These are phyloP conservation scores for Leguminivora glycinivorella DNA, from an alignment of 1,140 invertebrate genomes.

Conservation along the genomic window DNA sequence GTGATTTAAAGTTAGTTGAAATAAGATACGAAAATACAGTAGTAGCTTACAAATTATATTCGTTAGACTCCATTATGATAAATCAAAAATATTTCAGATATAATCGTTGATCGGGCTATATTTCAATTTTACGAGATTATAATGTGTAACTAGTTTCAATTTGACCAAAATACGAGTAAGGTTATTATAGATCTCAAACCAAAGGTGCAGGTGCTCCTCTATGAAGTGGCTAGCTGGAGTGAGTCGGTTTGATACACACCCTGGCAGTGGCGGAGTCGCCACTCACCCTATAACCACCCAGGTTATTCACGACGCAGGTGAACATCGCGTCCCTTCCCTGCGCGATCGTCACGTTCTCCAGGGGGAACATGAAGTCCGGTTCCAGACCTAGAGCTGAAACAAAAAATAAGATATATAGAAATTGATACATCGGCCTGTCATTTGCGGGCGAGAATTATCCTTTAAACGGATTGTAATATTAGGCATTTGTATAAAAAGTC, in stretches of 20 bases:
- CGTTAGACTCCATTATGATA: no score
- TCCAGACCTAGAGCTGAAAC: slow-evolving; percentile 82
- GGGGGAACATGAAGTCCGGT: slow-evolving; percentile 90
- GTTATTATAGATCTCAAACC: slow-evolving; percentile 63
- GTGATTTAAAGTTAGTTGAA: no score
- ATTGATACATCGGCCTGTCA: no score
- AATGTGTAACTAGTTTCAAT: not conserved
- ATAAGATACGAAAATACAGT: no score
- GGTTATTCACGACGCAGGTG: slow-evolving; percentile 93
- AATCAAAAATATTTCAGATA: not conserved
- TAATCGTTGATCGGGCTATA: not conserved
- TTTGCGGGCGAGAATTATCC: no score
- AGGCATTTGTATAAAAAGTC: no score
- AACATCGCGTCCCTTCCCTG: slow-evolving; percentile 93
- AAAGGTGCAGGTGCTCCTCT: slow-evolving; percentile 69
- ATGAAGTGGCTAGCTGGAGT: slow-evolving; percentile 64
- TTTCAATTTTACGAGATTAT: no score
- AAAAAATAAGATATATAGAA: slow-evolving; percentile 33
- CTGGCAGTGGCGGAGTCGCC: slow-evolving; percentile 88
- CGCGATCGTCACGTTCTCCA: slow-evolving; percentile 92
- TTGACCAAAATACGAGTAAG: not conserved
- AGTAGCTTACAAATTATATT: no score
- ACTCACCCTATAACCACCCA: slow-evolving; percentile 96
- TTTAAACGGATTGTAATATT: no score
- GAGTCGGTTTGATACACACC: slow-evolving; percentile 84